Conservation (phyloP, 2,888 invertebrate species). For the Rapana venosa region DNA sequence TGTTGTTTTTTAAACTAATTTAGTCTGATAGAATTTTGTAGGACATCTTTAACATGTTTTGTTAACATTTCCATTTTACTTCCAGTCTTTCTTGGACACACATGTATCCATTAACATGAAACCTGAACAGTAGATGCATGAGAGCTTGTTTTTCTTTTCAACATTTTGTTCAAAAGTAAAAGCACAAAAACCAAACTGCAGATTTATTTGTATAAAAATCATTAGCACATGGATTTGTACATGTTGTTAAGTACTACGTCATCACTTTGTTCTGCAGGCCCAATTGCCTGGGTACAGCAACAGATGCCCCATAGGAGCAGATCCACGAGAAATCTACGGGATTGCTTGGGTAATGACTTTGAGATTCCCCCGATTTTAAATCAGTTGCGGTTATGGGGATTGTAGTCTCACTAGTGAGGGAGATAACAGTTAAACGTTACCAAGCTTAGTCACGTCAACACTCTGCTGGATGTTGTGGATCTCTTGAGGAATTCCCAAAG, state of each 20-base stretch:
- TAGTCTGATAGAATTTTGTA: too few relatives aligned
- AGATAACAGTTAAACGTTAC: slow-evolving; percentile 85
- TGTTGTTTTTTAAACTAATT: too few relatives aligned
- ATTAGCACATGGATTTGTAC: too few relatives aligned
- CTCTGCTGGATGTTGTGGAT: slow-evolving; percentile 87
- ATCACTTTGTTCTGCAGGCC: slow-evolving; percentile 59
- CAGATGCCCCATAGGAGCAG: slow-evolving; percentile 85
- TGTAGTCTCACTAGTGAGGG: slow-evolving; percentile 84
- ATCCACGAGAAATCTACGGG: slow-evolving; percentile 84
- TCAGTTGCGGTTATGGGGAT: slow-evolving; percentile 81
- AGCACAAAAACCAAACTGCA: too few relatives aligned
- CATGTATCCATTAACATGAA: too few relatives aligned
- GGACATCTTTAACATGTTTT: too few relatives aligned
- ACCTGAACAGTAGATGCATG: too few relatives aligned
- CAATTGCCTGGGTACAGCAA: slow-evolving; percentile 75
- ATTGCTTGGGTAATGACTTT: slow-evolving; percentile 83
- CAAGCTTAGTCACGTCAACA: slow-evolving; percentile 85
- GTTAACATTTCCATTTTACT: too few relatives aligned
- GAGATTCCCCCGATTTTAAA: slow-evolving; percentile 74
- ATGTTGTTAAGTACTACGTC: neutral
- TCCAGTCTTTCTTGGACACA: too few relatives aligned
- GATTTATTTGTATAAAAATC: too few relatives aligned
- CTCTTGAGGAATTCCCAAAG: slow-evolving; percentile 84
- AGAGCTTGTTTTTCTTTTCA: too few relatives aligned
- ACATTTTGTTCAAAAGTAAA: too few relatives aligned